phyloP scores from a whole-genome alignment of 2,797 vertebrate genomes.

The Steatocranus sp. region DNA sequence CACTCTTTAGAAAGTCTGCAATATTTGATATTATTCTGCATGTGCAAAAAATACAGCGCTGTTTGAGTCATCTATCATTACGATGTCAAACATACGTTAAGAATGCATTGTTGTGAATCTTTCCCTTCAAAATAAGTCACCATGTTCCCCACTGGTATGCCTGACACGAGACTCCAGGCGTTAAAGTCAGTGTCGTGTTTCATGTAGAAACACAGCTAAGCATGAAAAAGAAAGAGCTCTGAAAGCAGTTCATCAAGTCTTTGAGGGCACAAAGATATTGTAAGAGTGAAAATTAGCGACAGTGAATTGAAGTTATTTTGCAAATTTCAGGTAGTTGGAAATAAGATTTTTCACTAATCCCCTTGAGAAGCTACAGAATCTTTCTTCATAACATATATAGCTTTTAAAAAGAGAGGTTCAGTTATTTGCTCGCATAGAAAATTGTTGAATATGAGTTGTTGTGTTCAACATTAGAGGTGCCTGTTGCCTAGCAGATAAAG shows the following conservation, averaged over 20 bases:
- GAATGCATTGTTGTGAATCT: background rate
- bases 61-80: background rate
- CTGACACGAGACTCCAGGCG: conserved; percentile 5
- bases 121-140: conserved; percentile 3
- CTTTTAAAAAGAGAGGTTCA: background rate
- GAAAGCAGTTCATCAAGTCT: background rate
- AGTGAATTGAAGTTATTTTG: background rate
- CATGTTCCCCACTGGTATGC: conserved; percentile 20
- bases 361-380: background rate
- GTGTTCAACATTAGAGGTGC: background rate
- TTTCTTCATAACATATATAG: background rate
- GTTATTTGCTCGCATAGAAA: background rate
- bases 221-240: background rate
- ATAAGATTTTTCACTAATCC: background rate
- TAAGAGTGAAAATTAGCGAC: background rate
- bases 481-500: background rate
- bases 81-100: background rate
- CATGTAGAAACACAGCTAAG: background rate
- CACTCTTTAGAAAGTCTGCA: background rate
- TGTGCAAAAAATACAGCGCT: background rate
- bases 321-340: background rate
- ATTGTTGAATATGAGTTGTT: background rate
- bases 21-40: rapidly evolving
- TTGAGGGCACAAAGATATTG: background rate
- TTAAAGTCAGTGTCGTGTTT: background rate